Evolutionary conservation across 2,888 invertebrate species (phyloP).

Genomic region (Argyresthia goedartella): DNA sequence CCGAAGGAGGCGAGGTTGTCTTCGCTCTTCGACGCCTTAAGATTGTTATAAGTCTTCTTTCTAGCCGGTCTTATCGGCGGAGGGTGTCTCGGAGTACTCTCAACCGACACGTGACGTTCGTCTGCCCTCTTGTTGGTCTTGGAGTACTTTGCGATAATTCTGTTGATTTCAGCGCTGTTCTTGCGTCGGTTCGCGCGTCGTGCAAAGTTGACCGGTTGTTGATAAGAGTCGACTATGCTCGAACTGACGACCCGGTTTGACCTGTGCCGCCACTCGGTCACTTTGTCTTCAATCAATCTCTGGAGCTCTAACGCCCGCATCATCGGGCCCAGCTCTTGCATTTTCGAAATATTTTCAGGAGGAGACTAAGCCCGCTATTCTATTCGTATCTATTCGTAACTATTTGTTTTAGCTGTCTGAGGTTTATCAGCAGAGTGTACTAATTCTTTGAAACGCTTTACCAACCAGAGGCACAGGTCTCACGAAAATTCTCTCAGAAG

Average conservation of each 20-base stretch:
- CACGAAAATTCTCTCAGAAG: not conserved
- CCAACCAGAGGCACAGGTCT: not conserved
- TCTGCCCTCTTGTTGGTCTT: conserved; percentile 50
- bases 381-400: not conserved
- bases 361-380: not conserved
- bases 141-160: conserved; percentile 68
- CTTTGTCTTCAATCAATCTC: conserved; percentile 63
- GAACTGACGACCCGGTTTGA: conserved; percentile 55
- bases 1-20: conserved; percentile 48
- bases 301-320: conserved; percentile 65
- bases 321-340: conserved; percentile 62
- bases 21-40: conserved; percentile 51
- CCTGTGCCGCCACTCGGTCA: conserved; percentile 65
- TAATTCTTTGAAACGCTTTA: too few relatives aligned
- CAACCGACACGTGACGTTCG: conserved; percentile 32
- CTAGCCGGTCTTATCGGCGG: conserved; percentile 47
- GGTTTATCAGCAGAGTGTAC: too few relatives aligned
- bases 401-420: too few relatives aligned
- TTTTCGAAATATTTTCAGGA: conserved; percentile 13
- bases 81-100: conserved; percentile 17
- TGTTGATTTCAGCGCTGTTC: conserved; percentile 66
- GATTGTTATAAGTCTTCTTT: conserved; percentile 27
- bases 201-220: conserved; percentile 62
- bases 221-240: conserved; percentile 62
- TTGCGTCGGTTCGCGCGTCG: conserved; percentile 63